These are phyloP conservation scores for Uria lomvia DNA, from an alignment of 2,113 vertebrate genomes.

Conservation along the genomic window DNA sequence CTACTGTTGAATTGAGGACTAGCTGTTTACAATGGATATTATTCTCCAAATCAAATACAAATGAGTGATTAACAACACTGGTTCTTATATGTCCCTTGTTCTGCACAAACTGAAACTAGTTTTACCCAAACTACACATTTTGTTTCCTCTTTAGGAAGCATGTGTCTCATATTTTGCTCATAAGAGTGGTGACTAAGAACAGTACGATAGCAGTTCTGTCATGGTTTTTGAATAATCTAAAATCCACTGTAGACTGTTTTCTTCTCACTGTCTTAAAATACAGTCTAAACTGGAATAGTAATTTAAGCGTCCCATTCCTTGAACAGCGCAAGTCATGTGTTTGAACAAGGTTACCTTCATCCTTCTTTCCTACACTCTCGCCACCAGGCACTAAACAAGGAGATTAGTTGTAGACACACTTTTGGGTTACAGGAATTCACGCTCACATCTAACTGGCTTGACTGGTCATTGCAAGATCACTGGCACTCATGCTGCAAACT, in stretches of 20 bases:
- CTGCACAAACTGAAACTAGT: not conserved
- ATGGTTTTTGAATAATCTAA: not conserved
- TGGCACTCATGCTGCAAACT: not conserved
- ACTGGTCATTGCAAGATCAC: not conserved
- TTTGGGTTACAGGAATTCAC: not conserved
- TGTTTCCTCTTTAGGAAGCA: not conserved
- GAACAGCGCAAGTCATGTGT: not conserved
- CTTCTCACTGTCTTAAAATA: not conserved
- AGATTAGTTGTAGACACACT: not conserved
- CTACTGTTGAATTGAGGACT: not conserved
- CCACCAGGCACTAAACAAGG: not conserved
- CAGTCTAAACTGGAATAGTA: not conserved
- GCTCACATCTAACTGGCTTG: not conserved
- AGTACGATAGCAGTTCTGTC: not conserved
- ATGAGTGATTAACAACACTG: not conserved
- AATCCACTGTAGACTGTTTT: not conserved
- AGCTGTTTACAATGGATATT: not conserved
- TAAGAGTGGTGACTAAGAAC: not conserved
- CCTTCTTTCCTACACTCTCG: not conserved
- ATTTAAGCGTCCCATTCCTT: not conserved
- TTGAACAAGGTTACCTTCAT: not conserved
- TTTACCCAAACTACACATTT: not conserved
- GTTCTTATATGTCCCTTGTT: not conserved
- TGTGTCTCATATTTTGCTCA: accelerated
- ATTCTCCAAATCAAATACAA: not conserved